Base-by-base conservation (phyloP, 2,888 invertebrate genomes). In the Tachystola acroxantha region DNA sequence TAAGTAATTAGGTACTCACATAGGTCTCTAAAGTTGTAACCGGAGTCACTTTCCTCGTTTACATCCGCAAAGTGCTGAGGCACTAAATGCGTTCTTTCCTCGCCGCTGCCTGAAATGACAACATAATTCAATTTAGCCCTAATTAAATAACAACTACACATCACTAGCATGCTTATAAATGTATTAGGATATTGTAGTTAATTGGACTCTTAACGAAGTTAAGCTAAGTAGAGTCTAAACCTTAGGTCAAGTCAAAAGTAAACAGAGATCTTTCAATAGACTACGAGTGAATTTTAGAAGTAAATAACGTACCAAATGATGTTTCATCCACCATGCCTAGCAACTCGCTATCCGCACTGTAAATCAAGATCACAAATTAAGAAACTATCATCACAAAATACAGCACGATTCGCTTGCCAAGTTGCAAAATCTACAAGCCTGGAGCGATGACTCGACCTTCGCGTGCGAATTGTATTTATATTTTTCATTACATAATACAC, bases 61-160 rank as follows among this genome's bases (percentile, higher is more conserved):
- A 86, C 73, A 52, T 89, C 89, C 51, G 90, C 65, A 50, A 88
- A 79, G 7, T 87, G 78, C 55, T 90, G 89, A 32, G 89, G 71
- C n/a, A 88, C 86, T 52, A 89, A 71, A 46, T 88, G 88, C 34
- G 88, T 78, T 45, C 87, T 89, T 26, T 87, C 88, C 39, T 80
- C 75, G 41, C 55, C 54, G 51, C 73, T 74, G 34, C 71, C 86
- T 40, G 73, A 52, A 85, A 80, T 57, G 42, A 45, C 57, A 56
- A 51, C 48, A 50, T 73, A 75, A 75, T 75, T 73, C 36, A 70
- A 72, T 74, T 71, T 68, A 64, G 48, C 49, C 48, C 42, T 64
- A 64, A 67, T 61, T 64, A 40, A 64, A 66, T 65, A 61, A 59
- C 35, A 22, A 2, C 6, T 12, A 3, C 3, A 3, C 3, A 16